Percentiles rank a stretch among this genome's conserved stretches.
These are phyloP conservation scores for Conus ventricosus DNA, from an alignment of 1,140 invertebrate species.

Conservation along the genomic window DNA sequence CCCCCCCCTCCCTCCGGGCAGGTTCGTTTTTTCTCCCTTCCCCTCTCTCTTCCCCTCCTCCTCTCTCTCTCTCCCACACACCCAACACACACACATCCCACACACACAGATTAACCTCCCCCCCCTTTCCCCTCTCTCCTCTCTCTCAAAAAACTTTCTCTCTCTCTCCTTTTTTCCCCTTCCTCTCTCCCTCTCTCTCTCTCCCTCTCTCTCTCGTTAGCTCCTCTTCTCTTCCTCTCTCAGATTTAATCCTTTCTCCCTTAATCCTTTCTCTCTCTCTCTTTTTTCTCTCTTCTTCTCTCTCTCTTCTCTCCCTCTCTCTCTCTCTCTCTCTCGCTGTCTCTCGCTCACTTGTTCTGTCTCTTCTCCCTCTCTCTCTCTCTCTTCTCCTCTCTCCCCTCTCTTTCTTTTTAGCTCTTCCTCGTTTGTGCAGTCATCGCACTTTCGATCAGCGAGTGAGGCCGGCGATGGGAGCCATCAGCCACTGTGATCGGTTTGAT, in stretches of 20 bases:
- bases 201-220: not conserved
- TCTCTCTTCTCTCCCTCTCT: not conserved
- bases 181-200: not conserved
- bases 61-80: not conserved
- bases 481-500: no score
- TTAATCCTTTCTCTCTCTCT: not conserved
- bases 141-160: not conserved
- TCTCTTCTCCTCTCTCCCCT: slow-evolving; percentile 23
- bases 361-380: not conserved
- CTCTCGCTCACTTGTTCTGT: not conserved
- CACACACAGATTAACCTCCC: not conserved
- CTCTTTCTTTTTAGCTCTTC: not conserved
- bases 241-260: not conserved
- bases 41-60: not conserved
- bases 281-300: slow-evolving; percentile 9
- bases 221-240: no score
- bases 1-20: not conserved
- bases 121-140: not conserved
- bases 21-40: not conserved
- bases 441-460: no score
- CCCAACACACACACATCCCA: not conserved
- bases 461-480: no score
- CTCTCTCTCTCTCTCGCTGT: not conserved
- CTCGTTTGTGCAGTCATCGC: no score
- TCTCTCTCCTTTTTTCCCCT: no score